A percentile compares a stretch with the other conserved stretches of the same genome.
Conservation (phyloP, 2,888 invertebrate genomes). For the Tetrapedia diversipes region DNA sequence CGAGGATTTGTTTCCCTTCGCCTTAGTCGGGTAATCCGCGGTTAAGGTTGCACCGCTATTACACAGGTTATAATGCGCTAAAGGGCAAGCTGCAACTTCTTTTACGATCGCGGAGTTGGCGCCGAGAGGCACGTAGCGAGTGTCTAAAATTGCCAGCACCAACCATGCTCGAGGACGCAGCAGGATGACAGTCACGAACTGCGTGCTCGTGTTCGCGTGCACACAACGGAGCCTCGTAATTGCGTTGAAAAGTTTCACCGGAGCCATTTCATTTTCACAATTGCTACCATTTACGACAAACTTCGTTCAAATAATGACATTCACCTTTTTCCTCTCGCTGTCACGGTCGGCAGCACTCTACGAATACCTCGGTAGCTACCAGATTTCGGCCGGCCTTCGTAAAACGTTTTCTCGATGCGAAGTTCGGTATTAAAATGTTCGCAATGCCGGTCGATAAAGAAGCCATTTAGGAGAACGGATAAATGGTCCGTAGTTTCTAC, state of each 20-base stretch:
- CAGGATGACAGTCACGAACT: conserved; percentile 23
- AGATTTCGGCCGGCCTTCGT: not conserved
- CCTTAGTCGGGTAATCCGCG: not conserved
- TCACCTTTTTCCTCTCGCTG: not conserved
- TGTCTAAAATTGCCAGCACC: conserved; percentile 44
- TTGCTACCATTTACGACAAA: conserved; percentile 5
- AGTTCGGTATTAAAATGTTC: not conserved
- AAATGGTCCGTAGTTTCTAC: conserved; percentile 20
- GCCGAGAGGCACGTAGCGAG: conserved; percentile 14
- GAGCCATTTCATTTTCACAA: conserved; percentile 1
- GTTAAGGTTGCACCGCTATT: not conserved
- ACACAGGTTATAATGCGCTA: not conserved
- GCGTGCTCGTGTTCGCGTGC: conserved; percentile 24
- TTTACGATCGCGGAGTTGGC: conserved; percentile 13
- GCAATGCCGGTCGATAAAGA: conserved; percentile 1
- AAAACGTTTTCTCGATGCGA: not conserved
- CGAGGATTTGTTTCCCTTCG: not conserved
- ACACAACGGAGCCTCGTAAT: conserved; percentile 1
- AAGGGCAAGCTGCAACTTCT: not conserved
- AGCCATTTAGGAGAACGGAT: not conserved
- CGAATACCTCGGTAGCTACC: not conserved
- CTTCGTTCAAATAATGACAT: conserved; percentile 13
- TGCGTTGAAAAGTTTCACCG: conserved; percentile 29
- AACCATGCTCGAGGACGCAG: conserved; percentile 24
- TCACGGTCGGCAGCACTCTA: not conserved